Evolutionary conservation across 2,888 invertebrate species (phyloP).

Genomic region (Apamea epomidion): DNA sequence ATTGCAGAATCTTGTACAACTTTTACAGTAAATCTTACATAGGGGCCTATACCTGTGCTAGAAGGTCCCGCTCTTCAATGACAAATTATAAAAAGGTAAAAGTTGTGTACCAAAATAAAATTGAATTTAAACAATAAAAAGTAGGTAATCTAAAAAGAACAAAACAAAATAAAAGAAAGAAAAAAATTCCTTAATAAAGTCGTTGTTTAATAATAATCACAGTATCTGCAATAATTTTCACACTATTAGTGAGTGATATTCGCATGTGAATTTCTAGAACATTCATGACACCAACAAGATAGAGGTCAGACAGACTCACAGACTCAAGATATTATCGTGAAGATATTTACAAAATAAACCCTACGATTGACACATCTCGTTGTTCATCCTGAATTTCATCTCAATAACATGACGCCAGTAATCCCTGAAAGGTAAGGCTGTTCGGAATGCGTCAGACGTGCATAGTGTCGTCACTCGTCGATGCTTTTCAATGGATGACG

Average conservation of each 20-base stretch:
- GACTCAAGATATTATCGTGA: background rate
- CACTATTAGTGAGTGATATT: conserved; percentile 5
- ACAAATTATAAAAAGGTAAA: too few species aligned
- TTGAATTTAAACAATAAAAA: too few species aligned
- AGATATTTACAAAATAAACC: background rate
- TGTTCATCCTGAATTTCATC: background rate
- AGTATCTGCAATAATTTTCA: conserved; percentile 18
- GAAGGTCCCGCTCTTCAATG: too few species aligned
- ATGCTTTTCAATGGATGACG: background rate
- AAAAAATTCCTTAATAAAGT: background rate
- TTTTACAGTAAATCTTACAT: too few species aligned
- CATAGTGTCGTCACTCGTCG: background rate
- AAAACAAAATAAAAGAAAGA: too few species aligned
- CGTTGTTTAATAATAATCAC: conserved; percentile 15
- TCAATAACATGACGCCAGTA: background rate
- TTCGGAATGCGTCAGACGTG: background rate
- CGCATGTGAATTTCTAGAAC: background rate
- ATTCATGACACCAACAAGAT: background rate
- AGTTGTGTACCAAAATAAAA: too few species aligned
- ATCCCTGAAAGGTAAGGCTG: background rate
- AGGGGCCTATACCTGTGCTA: too few species aligned
- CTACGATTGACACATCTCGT: background rate
- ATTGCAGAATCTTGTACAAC: too few species aligned
- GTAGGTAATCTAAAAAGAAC: too few species aligned
- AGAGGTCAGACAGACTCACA: background rate